Evolutionary conservation across 1,140 invertebrate species (phyloP), one percentile per base, ranked within the genome.

Genomic region (Cydia strobilella): DNA sequence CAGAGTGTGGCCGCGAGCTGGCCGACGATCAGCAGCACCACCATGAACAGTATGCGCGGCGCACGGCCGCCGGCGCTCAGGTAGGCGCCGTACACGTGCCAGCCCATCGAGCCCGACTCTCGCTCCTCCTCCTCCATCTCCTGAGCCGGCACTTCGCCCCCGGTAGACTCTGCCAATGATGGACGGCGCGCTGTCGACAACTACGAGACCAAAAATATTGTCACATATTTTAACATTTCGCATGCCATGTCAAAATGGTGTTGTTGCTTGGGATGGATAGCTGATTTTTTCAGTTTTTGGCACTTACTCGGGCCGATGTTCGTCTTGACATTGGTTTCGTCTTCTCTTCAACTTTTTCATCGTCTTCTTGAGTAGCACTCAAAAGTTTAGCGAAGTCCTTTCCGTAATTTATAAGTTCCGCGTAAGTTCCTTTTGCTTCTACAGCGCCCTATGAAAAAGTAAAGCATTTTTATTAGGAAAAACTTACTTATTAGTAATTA

Each of bases 361-460:
- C 90, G 7, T 74, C 74, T 10, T 82, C 76, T 20, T 92, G 79
- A 69, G 92, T 87, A 23, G 86, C 89, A 42, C 94, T 93, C 13
- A 96, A 82, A 59, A 96, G 81, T 51, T 95, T 94, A 0, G 95
- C 95, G 79, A 96, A 96, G 80, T 96, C 95, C 73, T 95, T 91
- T 4, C 95, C 95, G 51, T 94, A 93, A 0, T 83, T 89, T 23
- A 93, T 82, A 7, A 96, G 85, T 76, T 95, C 93, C 23, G 93
- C 86, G 74, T 94, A 95, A 0, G 94, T 94, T 66, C 94, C 95
- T 72, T 91, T 86, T 15, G 81, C 84, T 77, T 93, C 85, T 31
- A 93, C 88, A 51, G 77, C 54, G 4, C 93, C 95, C 91, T 94
- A 84, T 80, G 93, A 45, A 76, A 75, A 73, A 48, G 51, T 27